Evolutionary conservation across 2,888 invertebrate genomes (phyloP), one percentile per base, ranked within the genome.

Genomic region (Nezara viridula): DNA sequence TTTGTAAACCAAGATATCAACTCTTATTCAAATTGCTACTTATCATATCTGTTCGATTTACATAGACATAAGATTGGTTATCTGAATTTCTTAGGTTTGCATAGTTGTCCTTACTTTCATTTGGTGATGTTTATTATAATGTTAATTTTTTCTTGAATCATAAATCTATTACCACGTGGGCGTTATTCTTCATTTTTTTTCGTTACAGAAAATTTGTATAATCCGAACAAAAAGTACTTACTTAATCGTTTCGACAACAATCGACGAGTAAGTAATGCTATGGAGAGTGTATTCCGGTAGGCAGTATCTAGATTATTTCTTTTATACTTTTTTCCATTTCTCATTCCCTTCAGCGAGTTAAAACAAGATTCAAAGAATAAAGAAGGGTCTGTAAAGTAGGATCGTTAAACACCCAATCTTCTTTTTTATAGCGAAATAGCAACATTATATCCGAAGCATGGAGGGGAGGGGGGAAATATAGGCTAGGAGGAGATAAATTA

Each of bases 321-420:
- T 55, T 86, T 86, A 52, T 86, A 21, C 60, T 52, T 86, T 86
- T 50, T 37, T 86, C 44, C 60, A 52, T 86, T 86, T 86, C 60
- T 86, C 37, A 16, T 60, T 7, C 60, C 44, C 47, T 66, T 66
- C 73, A 19, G 40, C 21, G 52, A 86, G 66, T 88, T 88, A 73
- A 88, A 88, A 88, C 88, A 88, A 88, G 88, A 88, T 88, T 88
- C 88, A 73, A 32, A 88, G 88, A 66, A 88, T 66, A 66, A 88
- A 88, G 66, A 66, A 88, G 73, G 47, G 47, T 44, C 88, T 73
- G 47, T 40, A 66, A 88, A 88, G 88, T 88, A 88, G 44, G 44
- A 73, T 88, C 88, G 88, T 88, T 88, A 88, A 88, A 88, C 88
- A 88, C 88, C 88, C 88, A 88, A 88, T 88, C 88, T 88, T 66